Conservation (phyloP, 2,888 invertebrate species). For the Entomobrya multifasciata region DNA sequence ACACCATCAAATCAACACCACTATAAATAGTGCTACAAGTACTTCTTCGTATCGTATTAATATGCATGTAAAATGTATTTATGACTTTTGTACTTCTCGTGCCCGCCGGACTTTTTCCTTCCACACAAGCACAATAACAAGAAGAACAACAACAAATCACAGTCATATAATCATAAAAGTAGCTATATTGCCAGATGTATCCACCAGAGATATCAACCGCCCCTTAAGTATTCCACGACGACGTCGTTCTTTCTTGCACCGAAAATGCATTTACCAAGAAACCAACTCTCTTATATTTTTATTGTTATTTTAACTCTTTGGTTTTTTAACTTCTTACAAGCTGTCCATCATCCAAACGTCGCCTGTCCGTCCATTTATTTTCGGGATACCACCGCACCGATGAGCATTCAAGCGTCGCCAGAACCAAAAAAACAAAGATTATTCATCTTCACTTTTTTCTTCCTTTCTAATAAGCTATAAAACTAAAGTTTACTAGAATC, state of each 20-base stretch:
- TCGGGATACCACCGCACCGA: no score
- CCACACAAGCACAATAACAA: not conserved
- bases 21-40: no score
- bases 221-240: no score
- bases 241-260: no score
- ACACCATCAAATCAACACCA: not conserved
- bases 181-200: no score
- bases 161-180: slow-evolving; percentile 26
- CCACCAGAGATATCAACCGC: no score
- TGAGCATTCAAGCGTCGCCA: not conserved
- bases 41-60: no score
- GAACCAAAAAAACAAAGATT: no score
- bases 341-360: slow-evolving; percentile 42
- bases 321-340: not conserved
- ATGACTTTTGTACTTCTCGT: not conserved
- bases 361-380: no score
- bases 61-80: not conserved
- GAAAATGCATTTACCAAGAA: slow-evolving; percentile 31
- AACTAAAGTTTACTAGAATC: no score
- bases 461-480: no score
- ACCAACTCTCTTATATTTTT: not conserved
- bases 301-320: not conserved
- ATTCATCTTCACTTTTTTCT: not conserved
- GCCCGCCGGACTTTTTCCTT: slow-evolving; percentile 16
- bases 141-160: not conserved